These are phyloP conservation scores for Neogale vison DNA, from an alignment of 2,113 vertebrate species.

Conservation along the genomic window DNA sequence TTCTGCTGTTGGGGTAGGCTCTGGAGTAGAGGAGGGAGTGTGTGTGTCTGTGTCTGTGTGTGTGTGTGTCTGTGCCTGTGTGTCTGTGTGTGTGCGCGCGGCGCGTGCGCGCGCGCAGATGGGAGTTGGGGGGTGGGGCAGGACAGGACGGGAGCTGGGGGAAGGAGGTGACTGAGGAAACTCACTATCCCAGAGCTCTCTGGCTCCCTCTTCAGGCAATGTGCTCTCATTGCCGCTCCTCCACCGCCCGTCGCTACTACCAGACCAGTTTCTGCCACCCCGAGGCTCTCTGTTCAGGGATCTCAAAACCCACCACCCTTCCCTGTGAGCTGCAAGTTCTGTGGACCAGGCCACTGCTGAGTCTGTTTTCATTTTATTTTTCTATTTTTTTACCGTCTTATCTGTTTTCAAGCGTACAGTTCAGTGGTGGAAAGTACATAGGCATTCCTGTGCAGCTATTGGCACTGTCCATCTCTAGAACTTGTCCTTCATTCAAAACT, in stretches of 20 bases:
- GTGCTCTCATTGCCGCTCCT: background rate
- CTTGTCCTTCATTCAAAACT: background rate
- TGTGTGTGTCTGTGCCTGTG: too few relatives aligned
- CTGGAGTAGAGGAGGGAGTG: background rate
- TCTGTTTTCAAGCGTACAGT: background rate
- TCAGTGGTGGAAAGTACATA: background rate
- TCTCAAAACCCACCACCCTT: slow-evolving; percentile 37
- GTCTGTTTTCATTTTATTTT: background rate
- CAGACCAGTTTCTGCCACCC: background rate
- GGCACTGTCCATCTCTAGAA: background rate
- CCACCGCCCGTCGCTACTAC: too few relatives aligned
- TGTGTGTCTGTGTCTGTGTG: too few relatives aligned
- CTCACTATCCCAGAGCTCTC: slow-evolving; percentile 46
- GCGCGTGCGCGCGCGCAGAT: accelerated
- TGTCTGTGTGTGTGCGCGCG: too few relatives aligned
- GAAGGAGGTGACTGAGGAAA: background rate
- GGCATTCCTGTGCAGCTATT: background rate
- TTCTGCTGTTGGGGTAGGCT: background rate
- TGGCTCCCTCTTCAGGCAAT: slow-evolving; percentile 68
- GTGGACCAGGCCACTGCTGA: background rate
- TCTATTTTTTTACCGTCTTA: background rate
- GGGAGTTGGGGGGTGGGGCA: background rate
- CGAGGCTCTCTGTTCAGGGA: background rate
- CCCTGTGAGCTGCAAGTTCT: background rate
- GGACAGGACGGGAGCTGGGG: too few relatives aligned